phyloP scores from a whole-genome alignment of 64 coral and sea anemone species.

The Porites australiensis region DNA sequence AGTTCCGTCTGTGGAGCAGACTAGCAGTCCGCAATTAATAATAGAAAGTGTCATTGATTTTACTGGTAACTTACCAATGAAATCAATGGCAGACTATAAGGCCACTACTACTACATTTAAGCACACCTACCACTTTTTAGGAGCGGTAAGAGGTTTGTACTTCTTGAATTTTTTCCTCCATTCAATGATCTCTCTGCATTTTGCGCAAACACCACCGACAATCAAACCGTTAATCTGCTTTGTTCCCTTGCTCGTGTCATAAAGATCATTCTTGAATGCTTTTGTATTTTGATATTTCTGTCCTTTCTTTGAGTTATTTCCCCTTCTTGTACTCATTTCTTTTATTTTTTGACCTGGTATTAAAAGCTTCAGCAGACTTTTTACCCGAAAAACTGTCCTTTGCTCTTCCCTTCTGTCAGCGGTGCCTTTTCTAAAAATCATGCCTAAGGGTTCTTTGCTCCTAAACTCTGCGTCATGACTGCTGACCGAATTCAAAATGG shows the following conservation, averaged over 20 bases:
- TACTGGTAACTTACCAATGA: too few relatives aligned
- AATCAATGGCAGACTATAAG: not conserved
- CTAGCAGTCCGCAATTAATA: too few relatives aligned
- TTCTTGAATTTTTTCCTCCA: slow-evolving; percentile 98
- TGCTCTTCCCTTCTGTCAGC: not conserved
- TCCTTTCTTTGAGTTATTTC: slow-evolving; percentile 79
- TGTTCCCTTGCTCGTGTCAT: slow-evolving; percentile 81
- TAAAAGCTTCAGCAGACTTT: not conserved
- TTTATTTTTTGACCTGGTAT: not conserved
- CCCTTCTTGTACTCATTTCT: slow-evolving; percentile 78
- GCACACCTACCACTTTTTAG: slow-evolving; percentile 86
- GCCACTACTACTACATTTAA: not conserved
- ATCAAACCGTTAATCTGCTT: slow-evolving; percentile 77
- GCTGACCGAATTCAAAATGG: slow-evolving; percentile 49
- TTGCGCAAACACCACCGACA: slow-evolving; percentile 81
- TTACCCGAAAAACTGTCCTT: not conserved
- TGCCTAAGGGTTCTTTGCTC: not conserved
- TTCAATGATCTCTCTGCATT: slow-evolving; percentile 90
- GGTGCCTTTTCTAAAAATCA: not conserved
- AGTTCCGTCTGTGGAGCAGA: too few relatives aligned
- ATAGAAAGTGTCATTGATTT: too few relatives aligned
- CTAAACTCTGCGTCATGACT: not conserved
- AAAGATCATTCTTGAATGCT: slow-evolving; percentile 88
- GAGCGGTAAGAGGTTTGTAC: slow-evolving; percentile 93
- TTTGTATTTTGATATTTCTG: slow-evolving; percentile 88